Conservation (phyloP, 1,140 invertebrate genomes). For the Amphibalanus amphitrite region DNA sequence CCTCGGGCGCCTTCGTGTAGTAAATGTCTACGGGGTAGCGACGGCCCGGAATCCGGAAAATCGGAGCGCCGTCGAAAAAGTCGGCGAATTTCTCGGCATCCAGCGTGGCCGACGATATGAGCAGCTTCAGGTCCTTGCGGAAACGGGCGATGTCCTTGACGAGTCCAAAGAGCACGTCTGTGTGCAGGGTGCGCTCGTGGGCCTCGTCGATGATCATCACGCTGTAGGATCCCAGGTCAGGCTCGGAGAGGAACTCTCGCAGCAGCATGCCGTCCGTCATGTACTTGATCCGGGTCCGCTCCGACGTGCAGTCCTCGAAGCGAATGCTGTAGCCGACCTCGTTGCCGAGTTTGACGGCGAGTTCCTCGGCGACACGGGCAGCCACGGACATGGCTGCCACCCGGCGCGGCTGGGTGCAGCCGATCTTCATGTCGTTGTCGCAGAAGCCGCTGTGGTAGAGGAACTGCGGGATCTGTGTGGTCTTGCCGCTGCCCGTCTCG, state of each 20-base stretch:
- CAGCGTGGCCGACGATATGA: slow-evolving; percentile 94
- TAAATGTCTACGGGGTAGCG: slow-evolving; percentile 83
- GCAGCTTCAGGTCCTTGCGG: slow-evolving; percentile 79
- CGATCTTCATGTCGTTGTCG: slow-evolving; percentile 56
- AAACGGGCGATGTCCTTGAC: slow-evolving; percentile 96
- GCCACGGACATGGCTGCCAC: slow-evolving; percentile 68
- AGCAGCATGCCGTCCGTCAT: slow-evolving; percentile 99
- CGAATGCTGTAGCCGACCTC: slow-evolving; percentile 58
- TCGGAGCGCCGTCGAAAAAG: slow-evolving; percentile 97
- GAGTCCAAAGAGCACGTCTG: slow-evolving; percentile 94
- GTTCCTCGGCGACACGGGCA: slow-evolving; percentile 50
- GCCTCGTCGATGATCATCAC: slow-evolving; percentile 99
- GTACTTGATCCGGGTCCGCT: slow-evolving; percentile 78
- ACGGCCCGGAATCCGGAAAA: slow-evolving; percentile 86
- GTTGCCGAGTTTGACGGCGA: slow-evolving; percentile 45
- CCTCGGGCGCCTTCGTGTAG: slow-evolving; percentile 97
- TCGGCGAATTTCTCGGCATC: slow-evolving; percentile 96
- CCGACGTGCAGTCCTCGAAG: slow-evolving; percentile 62
- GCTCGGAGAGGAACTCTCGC: slow-evolving; percentile 92
- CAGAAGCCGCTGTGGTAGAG: slow-evolving; percentile 80
- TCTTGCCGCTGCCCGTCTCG: slow-evolving; percentile 95
- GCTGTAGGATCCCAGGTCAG: slow-evolving; percentile 79
- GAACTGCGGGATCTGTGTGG: slow-evolving; percentile 97
- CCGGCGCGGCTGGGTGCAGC: slow-evolving; percentile 53
- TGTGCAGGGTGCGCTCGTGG: slow-evolving; percentile 93